phyloP scores from a whole-genome alignment of 92 coral and sea anemone species.

The Siderastrea radians region DNA sequence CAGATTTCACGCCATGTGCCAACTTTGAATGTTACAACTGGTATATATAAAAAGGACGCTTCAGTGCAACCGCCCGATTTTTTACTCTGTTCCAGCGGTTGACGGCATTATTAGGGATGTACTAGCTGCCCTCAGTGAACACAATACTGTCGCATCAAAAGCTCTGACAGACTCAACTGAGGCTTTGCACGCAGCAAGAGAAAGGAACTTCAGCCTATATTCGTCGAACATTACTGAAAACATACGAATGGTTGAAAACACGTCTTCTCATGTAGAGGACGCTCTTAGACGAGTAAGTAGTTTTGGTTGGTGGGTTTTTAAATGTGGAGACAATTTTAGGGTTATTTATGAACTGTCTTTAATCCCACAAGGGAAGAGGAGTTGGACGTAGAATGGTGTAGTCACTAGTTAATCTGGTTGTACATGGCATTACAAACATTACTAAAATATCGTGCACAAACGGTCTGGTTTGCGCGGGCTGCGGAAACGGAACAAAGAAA shows the following conservation, averaged over 20 bases:
- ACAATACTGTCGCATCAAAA: constrained; percentile 3
- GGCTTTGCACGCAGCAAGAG: neutral
- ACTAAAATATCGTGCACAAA: no score
- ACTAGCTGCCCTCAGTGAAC: constrained; percentile 9
- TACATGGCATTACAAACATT: no score
- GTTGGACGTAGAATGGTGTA: no score
- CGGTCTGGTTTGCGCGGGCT: no score
- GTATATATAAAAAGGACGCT: neutral
- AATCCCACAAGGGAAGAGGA: no score
- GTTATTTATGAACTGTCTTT: no score
- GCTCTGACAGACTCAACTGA: neutral
- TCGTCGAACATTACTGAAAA: constrained; percentile 14
- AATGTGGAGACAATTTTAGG: no score
- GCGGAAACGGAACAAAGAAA: no score
- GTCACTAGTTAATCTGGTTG: no score
- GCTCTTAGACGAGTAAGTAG: constrained; percentile 60
- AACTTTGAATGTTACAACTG: no score
- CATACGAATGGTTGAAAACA: constrained; percentile 63
- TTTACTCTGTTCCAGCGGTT: constrained; percentile 18
- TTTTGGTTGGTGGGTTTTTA: no score
- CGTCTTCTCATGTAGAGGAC: constrained; percentile 62
- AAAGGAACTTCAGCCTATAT: constrained; percentile 41
- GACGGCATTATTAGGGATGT: constrained; percentile 5
- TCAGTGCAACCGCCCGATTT: neutral
- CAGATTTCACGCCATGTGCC: neutral